Base-by-base conservation (phyloP, 2,888 invertebrate species). In the Amiota communis region DNA sequence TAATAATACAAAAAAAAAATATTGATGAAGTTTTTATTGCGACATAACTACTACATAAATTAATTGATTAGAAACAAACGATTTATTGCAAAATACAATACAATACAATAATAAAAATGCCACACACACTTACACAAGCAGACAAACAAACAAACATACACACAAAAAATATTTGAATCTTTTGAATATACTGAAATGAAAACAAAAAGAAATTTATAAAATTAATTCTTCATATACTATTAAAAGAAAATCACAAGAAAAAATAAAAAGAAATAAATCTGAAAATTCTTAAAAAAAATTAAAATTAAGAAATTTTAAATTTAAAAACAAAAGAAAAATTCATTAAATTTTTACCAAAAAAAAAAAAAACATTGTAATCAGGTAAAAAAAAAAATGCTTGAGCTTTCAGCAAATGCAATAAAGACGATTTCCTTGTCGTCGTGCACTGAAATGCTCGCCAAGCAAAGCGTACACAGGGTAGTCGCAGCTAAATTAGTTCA, bases 291-390 rank as follows among this genome's bases (percentile, higher is more conserved):
- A 6, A 36, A 36, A 36, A 2, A 59, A 59, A 11, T 57, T 17
- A 20, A 15, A 59, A 59, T 10, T 57, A 59, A 59, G 57, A n/a
- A 20, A 17, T 57, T 57, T 20, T 8, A 59, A 64, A 68, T 68
- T 8, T 47, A 49, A 46, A 23, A 20, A 48, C 47, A 17, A 51
- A 64, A 70, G 53, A 49, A 47, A 69, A 23, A 59, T n/a, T 70
- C 23, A 79, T 74, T 63, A 65, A 69, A 36, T 36, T 36, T 36
- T 72, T 71, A 77, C 70, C 72, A 70, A 73, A 70, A 74, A 72
- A 56, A 61, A 74, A 64, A 74, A 63, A 69, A 73, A 64, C 20
- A n/a, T 36, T 61, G 13, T 23, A 23, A 23, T 20, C 49, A 59
- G 56, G 20, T 15, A 49, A 56, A 48, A 4, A 56, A 48, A 4